These are phyloP conservation scores for Eupithecia pulchellata DNA, from an alignment of 2,888 invertebrate genomes.

Conservation along the genomic window DNA sequence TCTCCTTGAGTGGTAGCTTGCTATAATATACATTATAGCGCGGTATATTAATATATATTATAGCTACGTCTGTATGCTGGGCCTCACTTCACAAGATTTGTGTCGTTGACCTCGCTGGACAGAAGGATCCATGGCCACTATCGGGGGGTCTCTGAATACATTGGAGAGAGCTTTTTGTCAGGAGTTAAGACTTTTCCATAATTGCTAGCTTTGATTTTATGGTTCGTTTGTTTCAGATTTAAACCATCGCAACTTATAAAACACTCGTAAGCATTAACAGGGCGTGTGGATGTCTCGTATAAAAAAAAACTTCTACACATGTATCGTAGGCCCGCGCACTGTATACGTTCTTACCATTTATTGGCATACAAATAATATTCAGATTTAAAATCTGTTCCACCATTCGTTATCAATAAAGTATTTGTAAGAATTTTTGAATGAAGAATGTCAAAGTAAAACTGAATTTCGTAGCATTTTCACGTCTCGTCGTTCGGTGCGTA, in stretches of 20 bases:
- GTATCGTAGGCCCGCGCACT: neutral
- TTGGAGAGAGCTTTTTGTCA: neutral
- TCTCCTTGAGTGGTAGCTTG: no score
- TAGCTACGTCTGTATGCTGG: no score
- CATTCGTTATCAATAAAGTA: neutral
- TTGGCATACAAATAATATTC: neutral
- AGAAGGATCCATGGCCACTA: conserved; percentile 57
- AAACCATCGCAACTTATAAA: no score
- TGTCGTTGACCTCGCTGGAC: conserved; percentile 75
- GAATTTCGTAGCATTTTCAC: no score
- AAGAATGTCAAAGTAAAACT: neutral
- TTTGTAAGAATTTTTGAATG: neutral
- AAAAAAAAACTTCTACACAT: neutral
- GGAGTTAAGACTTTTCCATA: neutral
- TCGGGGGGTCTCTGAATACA: neutral
- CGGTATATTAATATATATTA: no score
- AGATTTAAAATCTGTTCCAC: neutral
- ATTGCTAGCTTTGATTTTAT: no score
- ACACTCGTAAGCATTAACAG: neutral
- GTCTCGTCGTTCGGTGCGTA: conserved; percentile 19
- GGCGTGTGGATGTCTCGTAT: neutral
- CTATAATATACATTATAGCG: no score
- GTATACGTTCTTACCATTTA: neutral
- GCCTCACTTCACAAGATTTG: conserved; percentile 80
- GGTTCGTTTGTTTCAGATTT: neutral